A percentile compares a stretch with the other conserved stretches of the same genome.
Evolutionary conservation across 2,888 invertebrate genomes (phyloP).

Genomic region (Serripes groenlandicus): DNA sequence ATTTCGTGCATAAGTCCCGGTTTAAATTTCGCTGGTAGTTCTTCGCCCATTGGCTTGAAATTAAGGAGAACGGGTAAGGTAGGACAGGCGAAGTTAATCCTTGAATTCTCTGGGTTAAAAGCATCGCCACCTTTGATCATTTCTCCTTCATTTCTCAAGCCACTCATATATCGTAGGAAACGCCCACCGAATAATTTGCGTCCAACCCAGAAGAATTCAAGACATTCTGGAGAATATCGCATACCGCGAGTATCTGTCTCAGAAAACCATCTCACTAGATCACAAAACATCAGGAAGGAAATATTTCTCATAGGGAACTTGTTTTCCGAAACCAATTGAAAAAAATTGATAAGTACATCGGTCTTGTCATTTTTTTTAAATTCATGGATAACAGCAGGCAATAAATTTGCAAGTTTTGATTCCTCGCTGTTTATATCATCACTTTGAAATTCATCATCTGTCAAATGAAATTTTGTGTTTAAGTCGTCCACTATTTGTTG

Average conservation of each 20-base stretch:
- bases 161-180: conserved; percentile 31
- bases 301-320: too few species aligned
- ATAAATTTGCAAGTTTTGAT: too few species aligned
- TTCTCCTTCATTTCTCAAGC: conserved; percentile 22
- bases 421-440: too few species aligned
- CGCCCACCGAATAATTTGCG: conserved; percentile 29
- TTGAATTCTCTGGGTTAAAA: neutral
- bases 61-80: neutral
- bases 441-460: too few species aligned
- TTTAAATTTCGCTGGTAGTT: neutral
- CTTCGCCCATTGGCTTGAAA: neutral
- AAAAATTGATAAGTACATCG: too few species aligned
- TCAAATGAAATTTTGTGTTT: too few species aligned
- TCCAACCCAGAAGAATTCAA: conserved; percentile 24
- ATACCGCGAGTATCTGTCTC: conserved; percentile 17
- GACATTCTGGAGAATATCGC: conserved; percentile 11
- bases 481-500: too few species aligned
- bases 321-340: too few species aligned
- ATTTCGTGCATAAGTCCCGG: neutral
- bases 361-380: too few species aligned
- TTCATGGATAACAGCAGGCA: too few species aligned
- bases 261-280: too few species aligned
- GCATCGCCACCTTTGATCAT: neutral
- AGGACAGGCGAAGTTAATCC: conserved; percentile 25
- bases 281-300: too few species aligned